Percentiles rank a stretch among this genome's conserved stretches.
These are phyloP conservation scores for Montipora cactus DNA, from an alignment of 64 coral and sea anemone species.

Conservation along the genomic window DNA sequence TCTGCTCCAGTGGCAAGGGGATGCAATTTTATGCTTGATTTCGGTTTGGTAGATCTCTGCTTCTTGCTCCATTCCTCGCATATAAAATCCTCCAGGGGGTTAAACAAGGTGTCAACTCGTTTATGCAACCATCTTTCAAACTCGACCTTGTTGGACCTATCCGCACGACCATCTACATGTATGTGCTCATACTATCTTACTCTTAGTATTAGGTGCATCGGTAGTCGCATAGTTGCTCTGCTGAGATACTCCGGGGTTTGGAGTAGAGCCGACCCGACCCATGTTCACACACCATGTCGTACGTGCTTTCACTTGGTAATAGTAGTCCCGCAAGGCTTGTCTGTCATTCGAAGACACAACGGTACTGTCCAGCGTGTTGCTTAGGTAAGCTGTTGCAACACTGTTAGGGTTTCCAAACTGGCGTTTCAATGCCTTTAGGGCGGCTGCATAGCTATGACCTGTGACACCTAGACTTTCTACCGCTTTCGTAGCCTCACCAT, in stretches of 20 bases:
- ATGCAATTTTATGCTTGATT: background rate
- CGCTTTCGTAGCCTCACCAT: slow-evolving; percentile 3
- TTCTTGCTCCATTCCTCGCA: background rate
- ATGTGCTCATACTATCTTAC: background rate
- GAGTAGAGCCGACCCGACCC: slow-evolving; percentile 15
- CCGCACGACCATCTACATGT: background rate
- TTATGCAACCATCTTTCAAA: slow-evolving; percentile 9
- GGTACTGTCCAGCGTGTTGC: background rate
- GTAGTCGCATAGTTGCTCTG: slow-evolving; percentile 15
- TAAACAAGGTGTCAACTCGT: slow-evolving; percentile 27
- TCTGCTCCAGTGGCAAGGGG: background rate
- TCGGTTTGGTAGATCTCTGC: too few species aligned
- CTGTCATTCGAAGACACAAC: background rate
- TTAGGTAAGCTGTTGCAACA: slow-evolving; percentile 10
- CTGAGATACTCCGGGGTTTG: slow-evolving; percentile 22
- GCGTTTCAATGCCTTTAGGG: slow-evolving; percentile 13
- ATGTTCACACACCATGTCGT: background rate
- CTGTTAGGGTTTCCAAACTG: slow-evolving; percentile 26
- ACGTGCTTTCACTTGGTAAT: background rate
- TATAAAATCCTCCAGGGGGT: slow-evolving; percentile 37
- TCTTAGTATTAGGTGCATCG: background rate
- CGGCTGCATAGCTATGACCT: slow-evolving; percentile 13
- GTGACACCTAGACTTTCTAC: slow-evolving; percentile 27
- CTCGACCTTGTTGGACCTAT: background rate
- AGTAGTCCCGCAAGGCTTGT: background rate